phyloP scores from a whole-genome alignment of 2,888 invertebrate genomes.

The Mamestra brassicae region DNA sequence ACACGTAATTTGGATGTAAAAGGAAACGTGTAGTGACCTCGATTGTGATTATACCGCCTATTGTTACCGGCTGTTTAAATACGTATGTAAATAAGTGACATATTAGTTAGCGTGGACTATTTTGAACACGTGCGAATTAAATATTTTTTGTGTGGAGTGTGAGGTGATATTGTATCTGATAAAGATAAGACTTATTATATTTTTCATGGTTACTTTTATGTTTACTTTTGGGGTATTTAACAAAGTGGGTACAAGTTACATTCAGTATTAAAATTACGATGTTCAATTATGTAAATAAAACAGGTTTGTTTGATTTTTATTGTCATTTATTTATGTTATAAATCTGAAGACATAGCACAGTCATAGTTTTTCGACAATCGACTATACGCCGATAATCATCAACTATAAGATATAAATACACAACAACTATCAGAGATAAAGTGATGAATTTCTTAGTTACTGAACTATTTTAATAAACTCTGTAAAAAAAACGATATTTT shows the following conservation, averaged over 20 bases:
- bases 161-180: slow-evolving; percentile 7
- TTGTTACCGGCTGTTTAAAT: slow-evolving; percentile 11
- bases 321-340: slow-evolving; percentile 25
- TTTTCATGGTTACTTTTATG: neutral
- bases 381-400: neutral
- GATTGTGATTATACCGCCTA: slow-evolving; percentile 5
- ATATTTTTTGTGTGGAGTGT: neutral
- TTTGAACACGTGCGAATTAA: neutral
- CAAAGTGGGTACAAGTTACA: neutral
- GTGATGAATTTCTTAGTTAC: neutral
- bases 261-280: neutral
- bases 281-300: slow-evolving; percentile 25
- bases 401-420: neutral
- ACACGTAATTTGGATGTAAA: neutral
- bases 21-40: slow-evolving; percentile 17
- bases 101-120: neutral
- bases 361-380: neutral
- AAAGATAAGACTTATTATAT: slow-evolving; percentile 4
- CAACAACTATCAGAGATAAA: too few species aligned
- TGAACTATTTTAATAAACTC: slow-evolving; percentile 9
- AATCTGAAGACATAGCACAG: neutral
- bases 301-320: neutral
- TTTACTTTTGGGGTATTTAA: neutral
- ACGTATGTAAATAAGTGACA: slow-evolving; percentile 25
- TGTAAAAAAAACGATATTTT: neutral